phyloP scores from a whole-genome alignment of 2,797 vertebrate species.

The Pseudochirops cupreus region DNA sequence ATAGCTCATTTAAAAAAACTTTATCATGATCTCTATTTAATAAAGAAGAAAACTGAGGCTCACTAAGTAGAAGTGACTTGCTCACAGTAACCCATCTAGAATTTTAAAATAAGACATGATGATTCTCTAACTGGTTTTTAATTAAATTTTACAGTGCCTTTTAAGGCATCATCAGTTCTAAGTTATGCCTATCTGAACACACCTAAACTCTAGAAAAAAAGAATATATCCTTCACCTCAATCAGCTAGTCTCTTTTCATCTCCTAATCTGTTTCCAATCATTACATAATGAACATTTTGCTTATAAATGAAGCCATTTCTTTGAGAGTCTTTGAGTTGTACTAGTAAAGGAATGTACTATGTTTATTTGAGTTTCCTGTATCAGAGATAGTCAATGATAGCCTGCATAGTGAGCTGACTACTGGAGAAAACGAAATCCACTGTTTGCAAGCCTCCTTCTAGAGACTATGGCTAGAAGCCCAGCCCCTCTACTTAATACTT shows the following conservation, averaged over 20 bases:
- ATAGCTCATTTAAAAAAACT: not conserved
- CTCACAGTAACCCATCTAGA: not conserved
- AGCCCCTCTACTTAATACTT: not conserved
- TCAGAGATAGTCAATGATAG: not conserved
- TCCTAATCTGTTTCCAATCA: not conserved
- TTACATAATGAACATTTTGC: not conserved
- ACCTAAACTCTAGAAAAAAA: conserved; percentile 11
- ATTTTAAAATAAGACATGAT: not conserved
- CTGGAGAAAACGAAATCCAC: not conserved
- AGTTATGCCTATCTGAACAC: not conserved
- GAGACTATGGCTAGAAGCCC: not conserved
- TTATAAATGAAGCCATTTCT: not conserved
- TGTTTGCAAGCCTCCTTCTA: not conserved
- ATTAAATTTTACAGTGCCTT: not conserved
- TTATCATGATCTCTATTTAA: not conserved
- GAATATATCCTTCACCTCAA: not conserved
- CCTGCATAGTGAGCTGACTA: not conserved
- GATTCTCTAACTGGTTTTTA: not conserved
- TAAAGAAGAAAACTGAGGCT: too few species aligned
- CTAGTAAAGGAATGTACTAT: not conserved
- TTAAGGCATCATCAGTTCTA: not conserved
- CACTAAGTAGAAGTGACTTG: not conserved
- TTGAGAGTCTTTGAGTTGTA: not conserved
- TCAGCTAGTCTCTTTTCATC: not conserved
- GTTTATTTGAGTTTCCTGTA: not conserved